phyloP scores from a whole-genome alignment of 2,113 vertebrate species.

The Gasterosteus aculeatus region DNA sequence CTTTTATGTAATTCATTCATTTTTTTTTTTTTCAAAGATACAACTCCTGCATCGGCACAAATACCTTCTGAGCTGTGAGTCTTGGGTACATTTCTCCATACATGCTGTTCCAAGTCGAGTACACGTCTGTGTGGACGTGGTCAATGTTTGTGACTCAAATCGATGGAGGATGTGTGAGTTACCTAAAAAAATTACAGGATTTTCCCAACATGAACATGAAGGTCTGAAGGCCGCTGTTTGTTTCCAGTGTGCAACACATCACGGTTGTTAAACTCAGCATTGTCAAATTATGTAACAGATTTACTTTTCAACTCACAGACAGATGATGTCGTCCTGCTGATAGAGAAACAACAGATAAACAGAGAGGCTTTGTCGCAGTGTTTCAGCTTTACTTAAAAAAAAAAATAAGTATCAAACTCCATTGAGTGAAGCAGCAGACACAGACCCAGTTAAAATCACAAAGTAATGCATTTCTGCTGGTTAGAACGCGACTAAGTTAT shows the following conservation, averaged over 20 bases:
- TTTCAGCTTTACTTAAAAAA: not conserved
- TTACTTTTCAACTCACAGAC: not conserved
- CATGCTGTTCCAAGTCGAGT: not conserved
- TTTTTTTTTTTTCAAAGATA: not conserved
- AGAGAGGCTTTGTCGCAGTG: not conserved
- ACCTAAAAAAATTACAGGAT: not conserved
- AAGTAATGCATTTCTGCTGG: not conserved
- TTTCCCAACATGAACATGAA: not conserved
- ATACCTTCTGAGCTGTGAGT: constrained; percentile 2
- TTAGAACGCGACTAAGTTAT: not conserved
- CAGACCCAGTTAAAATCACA: not conserved
- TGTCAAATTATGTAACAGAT: not conserved
- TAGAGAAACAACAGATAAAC: not conserved
- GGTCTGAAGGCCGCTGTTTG: not conserved
- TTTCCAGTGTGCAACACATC: not conserved
- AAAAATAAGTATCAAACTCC: not conserved
- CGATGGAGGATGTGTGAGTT: constrained; percentile 11
- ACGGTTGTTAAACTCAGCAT: not conserved
- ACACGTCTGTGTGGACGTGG: constrained; percentile 6
- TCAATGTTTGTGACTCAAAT: not conserved
- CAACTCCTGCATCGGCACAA: constrained; percentile 1
- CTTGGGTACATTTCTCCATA: not conserved
- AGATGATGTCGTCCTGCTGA: not conserved
- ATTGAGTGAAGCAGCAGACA: not conserved
- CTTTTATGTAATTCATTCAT: constrained; percentile 14